A percentile compares a stretch with the other conserved stretches of the same genome.
Conservation (phyloP, 2,797 vertebrate genomes). For the Coccyzus lansbergi region DNA sequence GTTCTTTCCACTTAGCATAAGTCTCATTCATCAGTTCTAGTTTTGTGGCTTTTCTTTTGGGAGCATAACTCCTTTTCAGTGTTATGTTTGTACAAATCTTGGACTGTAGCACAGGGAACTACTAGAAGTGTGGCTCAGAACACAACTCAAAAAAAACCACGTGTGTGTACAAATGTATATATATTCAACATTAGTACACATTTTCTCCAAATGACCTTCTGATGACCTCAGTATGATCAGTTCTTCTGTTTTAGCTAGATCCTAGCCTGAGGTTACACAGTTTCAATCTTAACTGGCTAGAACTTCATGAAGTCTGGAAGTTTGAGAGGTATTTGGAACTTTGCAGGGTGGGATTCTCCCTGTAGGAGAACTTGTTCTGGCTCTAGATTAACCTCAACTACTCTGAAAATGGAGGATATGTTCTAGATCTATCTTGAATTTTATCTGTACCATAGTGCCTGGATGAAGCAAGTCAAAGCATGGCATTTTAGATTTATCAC, state of each 20-base stretch:
- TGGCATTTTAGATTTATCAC: background rate
- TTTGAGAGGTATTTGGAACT: background rate
- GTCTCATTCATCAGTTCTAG: background rate
- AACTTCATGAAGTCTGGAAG: slow-evolving; percentile 12
- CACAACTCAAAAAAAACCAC: background rate
- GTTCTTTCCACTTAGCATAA: background rate
- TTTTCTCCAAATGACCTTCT: background rate
- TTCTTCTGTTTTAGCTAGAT: slow-evolving; percentile 10
- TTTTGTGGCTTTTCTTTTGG: slow-evolving; percentile 15
- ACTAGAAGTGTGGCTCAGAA: background rate
- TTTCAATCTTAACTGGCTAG: slow-evolving; percentile 14
- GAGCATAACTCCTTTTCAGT: background rate
- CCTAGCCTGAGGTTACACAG: background rate
- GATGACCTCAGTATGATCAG: background rate
- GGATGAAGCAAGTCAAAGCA: background rate
- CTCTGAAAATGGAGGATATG: background rate
- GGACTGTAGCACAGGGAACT: background rate
- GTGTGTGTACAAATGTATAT: no score
- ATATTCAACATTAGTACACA: background rate
- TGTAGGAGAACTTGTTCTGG: background rate
- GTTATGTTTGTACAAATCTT: background rate
- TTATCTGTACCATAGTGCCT: background rate
- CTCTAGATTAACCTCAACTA: background rate
- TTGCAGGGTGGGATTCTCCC: background rate
- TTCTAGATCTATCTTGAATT: background rate